Evolutionary conservation across 2,113 vertebrate genomes (phyloP).

Genomic region (Procavia capensis): DNA sequence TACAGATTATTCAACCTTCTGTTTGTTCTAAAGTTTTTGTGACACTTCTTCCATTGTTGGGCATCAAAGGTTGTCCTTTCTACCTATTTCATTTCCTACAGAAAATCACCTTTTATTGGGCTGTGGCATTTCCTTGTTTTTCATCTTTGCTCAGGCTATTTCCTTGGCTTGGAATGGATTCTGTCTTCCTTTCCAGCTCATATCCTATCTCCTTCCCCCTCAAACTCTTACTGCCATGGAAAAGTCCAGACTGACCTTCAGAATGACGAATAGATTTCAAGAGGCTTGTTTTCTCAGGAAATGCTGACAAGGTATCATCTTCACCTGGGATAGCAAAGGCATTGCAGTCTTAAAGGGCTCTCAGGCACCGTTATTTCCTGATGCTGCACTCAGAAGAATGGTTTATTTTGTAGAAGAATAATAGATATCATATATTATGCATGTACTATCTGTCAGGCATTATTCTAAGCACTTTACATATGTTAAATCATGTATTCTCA

Average conservation of each 20-base stretch:
- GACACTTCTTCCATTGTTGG: not conserved
- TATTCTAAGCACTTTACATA: constrained; percentile 18
- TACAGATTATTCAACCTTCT: not conserved
- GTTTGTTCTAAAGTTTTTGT: not conserved
- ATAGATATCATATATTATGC: not conserved
- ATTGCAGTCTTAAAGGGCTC: not conserved
- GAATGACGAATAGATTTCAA: constrained; percentile 1
- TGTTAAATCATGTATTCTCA: not conserved
- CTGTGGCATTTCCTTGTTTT: not conserved
- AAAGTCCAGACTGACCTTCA: constrained; percentile 29
- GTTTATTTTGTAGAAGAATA: constrained; percentile 28
- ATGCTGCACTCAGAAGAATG: not conserved
- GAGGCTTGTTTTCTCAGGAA: constrained; percentile 25
- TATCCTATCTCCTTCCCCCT: not conserved
- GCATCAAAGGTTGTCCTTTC: not conserved
- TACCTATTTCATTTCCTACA: not conserved
- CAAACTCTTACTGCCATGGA: not conserved
- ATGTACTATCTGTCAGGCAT: not conserved
- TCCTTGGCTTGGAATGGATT: not conserved
- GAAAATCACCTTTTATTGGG: not conserved
- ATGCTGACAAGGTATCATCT: not conserved
- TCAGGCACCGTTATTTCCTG: not conserved
- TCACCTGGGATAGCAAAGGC: not conserved
- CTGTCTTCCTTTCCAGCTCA: not conserved
- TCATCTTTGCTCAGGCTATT: not conserved